phyloP scores from a whole-genome alignment of 2,797 vertebrate species.

The Sciurus carolinensis region DNA sequence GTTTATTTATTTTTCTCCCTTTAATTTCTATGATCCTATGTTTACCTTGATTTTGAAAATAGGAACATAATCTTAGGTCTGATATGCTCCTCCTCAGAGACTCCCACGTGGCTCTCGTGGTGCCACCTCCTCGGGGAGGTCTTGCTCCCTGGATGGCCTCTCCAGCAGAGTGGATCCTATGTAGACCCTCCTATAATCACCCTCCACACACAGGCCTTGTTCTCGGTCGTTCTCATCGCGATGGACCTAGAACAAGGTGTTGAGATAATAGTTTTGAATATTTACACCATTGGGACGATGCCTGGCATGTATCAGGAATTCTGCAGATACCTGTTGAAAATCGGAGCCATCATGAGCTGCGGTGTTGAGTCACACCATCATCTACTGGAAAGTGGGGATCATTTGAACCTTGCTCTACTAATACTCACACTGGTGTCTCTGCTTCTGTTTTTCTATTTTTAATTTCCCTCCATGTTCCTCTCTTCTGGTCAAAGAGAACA shows the following conservation, averaged over 20 bases:
- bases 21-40: background rate
- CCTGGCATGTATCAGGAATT: background rate
- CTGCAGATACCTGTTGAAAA: background rate
- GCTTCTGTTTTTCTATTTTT: constrained; percentile 7
- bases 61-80: background rate
- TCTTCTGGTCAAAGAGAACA: background rate
- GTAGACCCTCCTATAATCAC: background rate
- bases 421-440: background rate
- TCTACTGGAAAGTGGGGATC: background rate
- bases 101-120: background rate
- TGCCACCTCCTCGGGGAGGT: background rate
- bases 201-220: background rate
- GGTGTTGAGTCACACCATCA: background rate
- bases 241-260: background rate
- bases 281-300: background rate
- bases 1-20: background rate
- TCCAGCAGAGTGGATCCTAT: background rate
- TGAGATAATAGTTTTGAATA: background rate
- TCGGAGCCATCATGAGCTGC: background rate
- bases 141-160: background rate
- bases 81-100: background rate
- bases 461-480: background rate
- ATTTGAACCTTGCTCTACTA: background rate
- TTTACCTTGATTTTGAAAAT: background rate
- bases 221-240: background rate